Conservation (phyloP, 2,113 vertebrate genomes). For the Gavia stellata region DNA sequence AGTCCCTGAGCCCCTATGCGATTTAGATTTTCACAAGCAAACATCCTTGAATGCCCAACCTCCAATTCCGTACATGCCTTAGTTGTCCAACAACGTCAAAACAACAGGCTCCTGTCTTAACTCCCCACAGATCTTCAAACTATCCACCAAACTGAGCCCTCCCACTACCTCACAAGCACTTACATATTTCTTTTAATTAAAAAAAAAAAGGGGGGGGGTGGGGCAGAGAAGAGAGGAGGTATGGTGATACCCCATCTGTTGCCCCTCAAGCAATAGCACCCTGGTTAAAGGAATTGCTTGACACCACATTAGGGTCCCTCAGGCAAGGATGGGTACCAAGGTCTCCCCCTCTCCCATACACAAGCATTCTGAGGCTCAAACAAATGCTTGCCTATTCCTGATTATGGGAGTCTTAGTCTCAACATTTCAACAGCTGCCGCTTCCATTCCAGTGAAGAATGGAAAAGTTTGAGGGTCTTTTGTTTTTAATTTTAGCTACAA, state of each 20-base stretch:
- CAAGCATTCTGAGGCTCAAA: background rate
- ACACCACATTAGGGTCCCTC: background rate
- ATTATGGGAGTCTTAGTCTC: background rate
- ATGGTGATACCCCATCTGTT: background rate
- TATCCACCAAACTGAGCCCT: background rate
- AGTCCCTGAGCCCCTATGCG: rapidly evolving
- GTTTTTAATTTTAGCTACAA: background rate
- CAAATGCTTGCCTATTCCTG: background rate
- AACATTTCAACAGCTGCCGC: background rate
- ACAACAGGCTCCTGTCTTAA: background rate
- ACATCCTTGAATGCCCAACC: background rate
- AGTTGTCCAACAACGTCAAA: background rate
- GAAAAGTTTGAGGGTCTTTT: background rate
- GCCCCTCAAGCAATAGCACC: background rate
- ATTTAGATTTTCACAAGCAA: background rate
- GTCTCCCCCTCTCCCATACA: rapidly evolving
- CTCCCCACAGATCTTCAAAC: background rate
- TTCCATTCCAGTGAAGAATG: background rate
- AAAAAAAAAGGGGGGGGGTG: rapidly evolving
- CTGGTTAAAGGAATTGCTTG: background rate
- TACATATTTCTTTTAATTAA: background rate
- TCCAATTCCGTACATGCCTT: background rate
- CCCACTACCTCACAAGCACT: background rate
- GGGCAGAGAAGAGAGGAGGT: background rate
- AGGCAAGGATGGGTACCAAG: background rate